Base-by-base conservation (phyloP, 2,113 vertebrate genomes). In the Scartelaos histophorus region DNA sequence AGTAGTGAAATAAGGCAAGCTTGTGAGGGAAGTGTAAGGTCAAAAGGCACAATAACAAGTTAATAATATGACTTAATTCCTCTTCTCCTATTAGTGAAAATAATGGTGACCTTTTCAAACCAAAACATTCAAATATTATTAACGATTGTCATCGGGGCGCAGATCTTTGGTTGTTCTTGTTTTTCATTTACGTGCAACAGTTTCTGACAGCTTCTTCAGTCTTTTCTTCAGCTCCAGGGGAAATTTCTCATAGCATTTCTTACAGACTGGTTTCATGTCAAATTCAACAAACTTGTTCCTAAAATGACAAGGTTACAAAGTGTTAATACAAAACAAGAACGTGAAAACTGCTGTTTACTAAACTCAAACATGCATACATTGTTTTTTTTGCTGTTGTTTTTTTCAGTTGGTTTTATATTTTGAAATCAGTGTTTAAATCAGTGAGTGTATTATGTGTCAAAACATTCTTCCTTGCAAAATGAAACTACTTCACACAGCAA, bases 241-340 rank as follows among this genome's bases (percentile, higher is more conserved):
- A 87, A 99, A 99, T 83, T 99, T 99, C 93, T 99, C 97, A 0
- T 99, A 99, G 88, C 98, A 99, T 85, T 98, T 98, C 94, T 99
- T 99, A 86, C 98, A 99, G 81, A 99, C 97, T 7, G 98, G 98
- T 82, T 99, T 99, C 98, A 99, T 99, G 92, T 99, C 98, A 92
- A 99, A 99, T 91, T 99, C 98, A 90, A 99, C 98, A 92, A 99
- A 99, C 92, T 99, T 99, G 94, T 99, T 99, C 94, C 97, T 99
- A 90, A 45, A 21, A 85, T 21, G 2, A 38, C 46, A 35, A 12
- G 25, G 25, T 51, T 16, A 68, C 21, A 49, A 7, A 69, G 16
- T 3, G 12, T 43, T 24, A 71, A 54, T 38, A 58, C 16, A 38
- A 46, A 35, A 10, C 7, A 34, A 12, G 35, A 19, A 60, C 7